Percentiles rank a stretch among this genome's conserved stretches.
Evolutionary conservation across 92 coral and sea anemone genomes (phyloP).

Genomic region (Montipora capitata): DNA sequence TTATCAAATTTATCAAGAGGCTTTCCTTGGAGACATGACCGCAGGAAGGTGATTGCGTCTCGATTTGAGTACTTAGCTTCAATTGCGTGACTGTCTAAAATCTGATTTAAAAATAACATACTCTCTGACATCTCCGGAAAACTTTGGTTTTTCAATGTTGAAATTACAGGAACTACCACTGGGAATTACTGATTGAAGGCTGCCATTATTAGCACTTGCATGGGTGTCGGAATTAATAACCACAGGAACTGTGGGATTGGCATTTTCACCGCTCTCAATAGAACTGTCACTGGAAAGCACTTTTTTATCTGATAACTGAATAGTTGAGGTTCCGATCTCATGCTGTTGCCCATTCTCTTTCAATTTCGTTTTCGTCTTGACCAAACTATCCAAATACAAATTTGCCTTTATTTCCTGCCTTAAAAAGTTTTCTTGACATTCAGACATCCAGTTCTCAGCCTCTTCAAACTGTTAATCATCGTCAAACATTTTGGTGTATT

Average conservation of each 20-base stretch:
- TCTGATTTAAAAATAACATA: constrained; percentile 63
- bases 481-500: constrained; percentile 24
- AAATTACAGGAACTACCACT: background rate
- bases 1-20: constrained; percentile 60
- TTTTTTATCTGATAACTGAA: too few relatives aligned
- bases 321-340: too few relatives aligned
- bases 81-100: constrained; percentile 73
- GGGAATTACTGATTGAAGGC: background rate
- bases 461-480: constrained; percentile 35
- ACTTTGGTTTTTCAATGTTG: constrained; percentile 70
- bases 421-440: constrained; percentile 39
- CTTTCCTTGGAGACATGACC: constrained; percentile 26
- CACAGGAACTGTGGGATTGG: background rate
- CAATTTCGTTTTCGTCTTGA: too few relatives aligned
- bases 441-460: constrained; percentile 45
- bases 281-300: background rate
- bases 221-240: background rate
- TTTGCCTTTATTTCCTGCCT: background rate
- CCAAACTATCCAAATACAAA: too few relatives aligned
- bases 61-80: constrained; percentile 57
- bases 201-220: background rate
- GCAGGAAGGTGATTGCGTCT: constrained; percentile 73
- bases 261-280: constrained; percentile 1
- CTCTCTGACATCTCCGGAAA: constrained; percentile 77
- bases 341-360: too few relatives aligned